Evolutionary conservation across 1,140 invertebrate species (phyloP).

Genomic region (Lamellibrachia luymesi): DNA sequence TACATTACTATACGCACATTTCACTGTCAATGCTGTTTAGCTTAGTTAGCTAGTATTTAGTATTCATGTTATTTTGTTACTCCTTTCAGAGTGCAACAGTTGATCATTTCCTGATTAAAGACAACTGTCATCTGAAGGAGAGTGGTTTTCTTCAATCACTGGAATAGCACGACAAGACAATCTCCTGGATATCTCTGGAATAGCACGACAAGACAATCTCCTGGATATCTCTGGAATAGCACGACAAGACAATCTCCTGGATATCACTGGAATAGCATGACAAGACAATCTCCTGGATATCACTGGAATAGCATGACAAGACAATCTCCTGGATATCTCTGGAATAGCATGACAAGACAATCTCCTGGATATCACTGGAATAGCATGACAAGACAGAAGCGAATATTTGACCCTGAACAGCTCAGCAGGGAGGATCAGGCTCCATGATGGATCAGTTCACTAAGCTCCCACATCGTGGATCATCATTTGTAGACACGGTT

Average conservation of each 20-base stretch:
- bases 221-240: not conserved
- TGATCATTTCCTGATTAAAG: no score
- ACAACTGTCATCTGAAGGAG: no score
- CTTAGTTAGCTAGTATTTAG: no score
- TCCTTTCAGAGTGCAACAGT: no score
- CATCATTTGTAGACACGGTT: not conserved
- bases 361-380: not conserved
- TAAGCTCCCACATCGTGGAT: not conserved
- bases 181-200: not conserved
- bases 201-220: not conserved
- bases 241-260: not conserved
- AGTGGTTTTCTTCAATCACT: no score
- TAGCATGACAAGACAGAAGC: not conserved
- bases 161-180: no score
- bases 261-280: not conserved
- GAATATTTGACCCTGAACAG: not conserved
- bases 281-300: not conserved
- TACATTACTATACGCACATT: no score
- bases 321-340: not conserved
- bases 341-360: not conserved
- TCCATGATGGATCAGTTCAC: not conserved
- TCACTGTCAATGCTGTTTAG: no score
- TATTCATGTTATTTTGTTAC: no score
- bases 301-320: not conserved
- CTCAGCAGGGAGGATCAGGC: not conserved